phyloP scores from a whole-genome alignment of 2,797 vertebrate genomes.

The Selene dorsalis region DNA sequence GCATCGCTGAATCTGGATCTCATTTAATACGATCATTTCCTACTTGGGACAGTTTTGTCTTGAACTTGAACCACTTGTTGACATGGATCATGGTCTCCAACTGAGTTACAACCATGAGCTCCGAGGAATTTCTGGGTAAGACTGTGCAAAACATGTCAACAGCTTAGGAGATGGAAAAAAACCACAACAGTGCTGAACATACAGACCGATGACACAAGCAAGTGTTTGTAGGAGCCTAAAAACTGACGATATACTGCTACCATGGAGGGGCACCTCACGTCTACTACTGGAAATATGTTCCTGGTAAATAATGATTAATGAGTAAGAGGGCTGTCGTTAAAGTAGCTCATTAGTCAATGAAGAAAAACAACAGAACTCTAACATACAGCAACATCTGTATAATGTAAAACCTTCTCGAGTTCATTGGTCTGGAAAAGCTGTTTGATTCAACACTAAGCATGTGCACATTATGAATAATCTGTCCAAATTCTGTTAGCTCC shows the following conservation, averaged over 20 bases:
- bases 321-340: not conserved
- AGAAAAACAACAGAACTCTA: not conserved
- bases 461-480: conserved; percentile 27
- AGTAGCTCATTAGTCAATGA: not conserved
- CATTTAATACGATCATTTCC: conserved; percentile 1
- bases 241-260: not conserved
- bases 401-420: not conserved
- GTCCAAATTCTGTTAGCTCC: conserved; percentile 10
- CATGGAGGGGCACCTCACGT: not conserved
- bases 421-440: conserved; percentile 31
- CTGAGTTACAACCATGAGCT: not conserved
- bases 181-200: not conserved
- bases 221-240: not conserved
- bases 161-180: not conserved
- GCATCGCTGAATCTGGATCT: conserved; percentile 23
- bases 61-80: conserved; percentile 12
- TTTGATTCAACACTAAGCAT: conserved; percentile 23
- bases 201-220: not conserved
- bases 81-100: conserved; percentile 3
- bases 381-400: not conserved
- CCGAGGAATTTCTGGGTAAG: conserved; percentile 10
- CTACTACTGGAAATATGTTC: no score
- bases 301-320: not conserved
- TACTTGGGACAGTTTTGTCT: conserved; percentile 9
- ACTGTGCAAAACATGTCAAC: conserved; percentile 6